Percentiles rank a stretch among this genome's conserved stretches.
These are phyloP conservation scores for Limanda limanda DNA, from an alignment of 2,113 vertebrate species.

Conservation along the genomic window DNA sequence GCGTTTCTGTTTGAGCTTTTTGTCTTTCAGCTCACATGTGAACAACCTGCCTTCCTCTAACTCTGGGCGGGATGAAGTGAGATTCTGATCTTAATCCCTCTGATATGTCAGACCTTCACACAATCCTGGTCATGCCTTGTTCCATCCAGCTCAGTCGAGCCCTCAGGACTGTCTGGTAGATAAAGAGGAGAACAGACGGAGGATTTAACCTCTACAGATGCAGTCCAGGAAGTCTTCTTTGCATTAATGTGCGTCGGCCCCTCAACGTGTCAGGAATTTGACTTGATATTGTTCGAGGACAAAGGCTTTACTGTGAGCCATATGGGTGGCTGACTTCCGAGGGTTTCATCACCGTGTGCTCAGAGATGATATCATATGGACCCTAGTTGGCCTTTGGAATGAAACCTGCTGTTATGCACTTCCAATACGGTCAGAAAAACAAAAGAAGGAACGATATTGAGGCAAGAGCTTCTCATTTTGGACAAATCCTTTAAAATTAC, in stretches of 20 bases:
- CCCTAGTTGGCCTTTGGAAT: not conserved
- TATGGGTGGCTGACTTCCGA: not conserved
- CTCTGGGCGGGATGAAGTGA: slow-evolving; percentile 11
- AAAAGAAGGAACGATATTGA: too few species aligned
- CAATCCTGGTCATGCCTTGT: slow-evolving; percentile 24
- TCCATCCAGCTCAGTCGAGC: slow-evolving; percentile 31
- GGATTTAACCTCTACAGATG: slow-evolving; percentile 35
- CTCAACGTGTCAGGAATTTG: slow-evolving; percentile 6
- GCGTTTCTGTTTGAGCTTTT: not conserved
- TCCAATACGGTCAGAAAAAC: not conserved
- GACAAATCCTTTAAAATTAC: not conserved
- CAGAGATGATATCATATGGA: slow-evolving; percentile 10
- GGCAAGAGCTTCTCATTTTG: not conserved
- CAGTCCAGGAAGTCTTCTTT: slow-evolving; percentile 33
- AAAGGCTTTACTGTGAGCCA: slow-evolving; percentile 19
- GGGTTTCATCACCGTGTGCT: slow-evolving; percentile 19
- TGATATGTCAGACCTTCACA: slow-evolving; percentile 52
- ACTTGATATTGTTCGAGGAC: slow-evolving; percentile 18
- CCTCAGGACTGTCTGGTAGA: slow-evolving; percentile 41
- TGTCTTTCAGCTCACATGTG: not conserved
- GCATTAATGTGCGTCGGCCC: slow-evolving; percentile 25
- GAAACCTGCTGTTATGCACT: not conserved
- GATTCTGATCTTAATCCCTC: slow-evolving; percentile 64
- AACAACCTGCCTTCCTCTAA: not conserved
- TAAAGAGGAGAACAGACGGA: slow-evolving; percentile 40